A percentile compares a stretch with the other conserved stretches of the same genome.
These are phyloP conservation scores for Zeuzera pyrina DNA, from an alignment of 2,888 invertebrate species.

Conservation along the genomic window DNA sequence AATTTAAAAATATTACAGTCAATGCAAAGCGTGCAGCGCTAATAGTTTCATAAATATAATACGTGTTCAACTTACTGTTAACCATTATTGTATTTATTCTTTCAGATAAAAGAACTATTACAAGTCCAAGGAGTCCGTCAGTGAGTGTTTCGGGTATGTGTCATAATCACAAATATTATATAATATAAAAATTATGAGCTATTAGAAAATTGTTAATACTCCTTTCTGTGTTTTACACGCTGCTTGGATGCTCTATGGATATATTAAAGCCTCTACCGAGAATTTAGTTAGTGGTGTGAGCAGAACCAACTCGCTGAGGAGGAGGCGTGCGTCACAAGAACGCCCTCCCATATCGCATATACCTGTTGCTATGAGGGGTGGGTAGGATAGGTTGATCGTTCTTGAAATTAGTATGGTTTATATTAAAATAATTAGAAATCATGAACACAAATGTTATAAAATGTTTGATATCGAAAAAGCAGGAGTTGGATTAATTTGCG, in stretches of 20 bases:
- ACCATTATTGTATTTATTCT: no score
- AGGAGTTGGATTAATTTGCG: no score
- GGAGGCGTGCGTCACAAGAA: constrained; percentile 57
- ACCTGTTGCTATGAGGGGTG: constrained; percentile 62
- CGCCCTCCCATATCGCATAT: constrained; percentile 60
- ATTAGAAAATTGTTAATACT: background rate
- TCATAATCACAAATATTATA: background rate
- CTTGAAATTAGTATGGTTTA: no score
- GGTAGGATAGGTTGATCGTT: no score
- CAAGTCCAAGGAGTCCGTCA: constrained; percentile 61
- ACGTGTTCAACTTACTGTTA: no score
- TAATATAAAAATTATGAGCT: background rate
- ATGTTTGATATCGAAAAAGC: no score
- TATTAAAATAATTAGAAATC: no score
- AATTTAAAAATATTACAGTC: no score
- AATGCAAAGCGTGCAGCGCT: no score
- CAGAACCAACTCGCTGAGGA: constrained; percentile 42
- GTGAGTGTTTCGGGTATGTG: constrained; percentile 62
- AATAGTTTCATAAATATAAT: no score
- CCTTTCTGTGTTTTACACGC: background rate
- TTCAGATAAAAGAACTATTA: constrained; percentile 53
- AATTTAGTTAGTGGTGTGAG: constrained; percentile 48
- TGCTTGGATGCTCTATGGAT: background rate
- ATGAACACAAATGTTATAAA: no score
- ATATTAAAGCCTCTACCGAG: constrained; percentile 48